phyloP scores from a whole-genome alignment of 2,113 vertebrate species.

The Cheirogaleus medius region DNA sequence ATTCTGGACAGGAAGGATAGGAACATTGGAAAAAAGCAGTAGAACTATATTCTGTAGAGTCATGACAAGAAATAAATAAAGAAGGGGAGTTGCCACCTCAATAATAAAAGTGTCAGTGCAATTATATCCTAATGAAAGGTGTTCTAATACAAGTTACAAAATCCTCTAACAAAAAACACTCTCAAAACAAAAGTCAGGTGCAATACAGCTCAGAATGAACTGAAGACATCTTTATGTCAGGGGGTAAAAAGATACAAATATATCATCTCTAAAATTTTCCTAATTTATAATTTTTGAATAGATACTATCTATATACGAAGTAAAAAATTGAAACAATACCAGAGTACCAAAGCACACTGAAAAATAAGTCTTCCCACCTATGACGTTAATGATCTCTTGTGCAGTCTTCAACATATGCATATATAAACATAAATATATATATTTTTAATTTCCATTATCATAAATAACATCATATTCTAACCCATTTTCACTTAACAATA shows the following conservation, averaged over 20 bases:
- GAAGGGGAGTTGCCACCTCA: not conserved
- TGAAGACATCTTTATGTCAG: not conserved
- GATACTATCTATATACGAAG: not conserved
- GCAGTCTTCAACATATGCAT: not conserved
- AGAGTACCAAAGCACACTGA: not conserved
- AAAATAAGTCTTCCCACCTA: not conserved
- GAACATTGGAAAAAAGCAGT: not conserved
- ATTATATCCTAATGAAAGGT: constrained; percentile 44
- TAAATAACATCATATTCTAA: not conserved
- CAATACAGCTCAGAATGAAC: constrained; percentile 11
- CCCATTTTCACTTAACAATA: not conserved
- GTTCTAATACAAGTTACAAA: constrained; percentile 20
- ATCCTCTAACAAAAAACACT: not conserved
- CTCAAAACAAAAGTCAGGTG: constrained; percentile 16
- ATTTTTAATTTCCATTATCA: not conserved
- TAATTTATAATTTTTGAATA: not conserved
- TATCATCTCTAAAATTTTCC: not conserved
- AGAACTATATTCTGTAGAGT: not conserved
- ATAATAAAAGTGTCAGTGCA: constrained; percentile 8
- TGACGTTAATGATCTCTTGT: not conserved
- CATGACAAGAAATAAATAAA: constrained; percentile 41
- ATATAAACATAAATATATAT: not conserved
- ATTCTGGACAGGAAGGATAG: not conserved
- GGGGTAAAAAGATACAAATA: not conserved
- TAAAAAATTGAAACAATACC: not conserved